Base-by-base conservation (phyloP, 2,888 invertebrate species). In the Onchidella celtica region DNA sequence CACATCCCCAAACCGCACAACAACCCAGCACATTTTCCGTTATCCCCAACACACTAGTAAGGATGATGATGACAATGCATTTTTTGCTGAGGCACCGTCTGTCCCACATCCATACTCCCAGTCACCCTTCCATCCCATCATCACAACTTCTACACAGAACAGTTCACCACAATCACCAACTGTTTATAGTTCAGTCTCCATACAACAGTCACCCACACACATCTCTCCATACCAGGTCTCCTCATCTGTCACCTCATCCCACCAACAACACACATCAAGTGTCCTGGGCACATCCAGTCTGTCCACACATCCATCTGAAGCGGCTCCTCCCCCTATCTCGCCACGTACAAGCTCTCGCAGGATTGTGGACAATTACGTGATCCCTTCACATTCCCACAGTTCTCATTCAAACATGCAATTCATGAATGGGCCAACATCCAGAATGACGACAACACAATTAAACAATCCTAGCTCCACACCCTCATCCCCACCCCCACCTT, bases 91-190 rank as follows among this genome's bases (percentile, higher is more conserved):
- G 29, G 81, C 81, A 6, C 81, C 81, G 0, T 63, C 76, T 47
- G 36, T 47, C 34, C 81, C 81, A 11, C 81, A 81, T 40, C 81
- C 81, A 0, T 81, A 76, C 69, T 81, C 81, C 21, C 81, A 81
- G 27, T 70, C 38, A 32, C 81, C 81, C 0, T 81, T 76, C 34
- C 81, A 72, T 32, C 81, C 81, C 6, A 68, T 75, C 14, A 69
- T 59, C 34, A 29, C 38, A 17, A 17, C 65, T n/a, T 69, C 75
- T 6, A 9, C 72, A 6, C 32, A 59, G 1, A 61, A 47, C 47
- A 3, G 21, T 0, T 47, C 27, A 9, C 27, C 55, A 0, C 76
- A 66, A 21, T 66, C 65, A 17, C 36, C 76, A 0, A 21, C 66
- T 55, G 14, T 76, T 9, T 76, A 66, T 57, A 76, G 76, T 36